These are phyloP conservation scores for Torymus aiolomorphi DNA, from an alignment of 2,888 invertebrate species.

Conservation along the genomic window DNA sequence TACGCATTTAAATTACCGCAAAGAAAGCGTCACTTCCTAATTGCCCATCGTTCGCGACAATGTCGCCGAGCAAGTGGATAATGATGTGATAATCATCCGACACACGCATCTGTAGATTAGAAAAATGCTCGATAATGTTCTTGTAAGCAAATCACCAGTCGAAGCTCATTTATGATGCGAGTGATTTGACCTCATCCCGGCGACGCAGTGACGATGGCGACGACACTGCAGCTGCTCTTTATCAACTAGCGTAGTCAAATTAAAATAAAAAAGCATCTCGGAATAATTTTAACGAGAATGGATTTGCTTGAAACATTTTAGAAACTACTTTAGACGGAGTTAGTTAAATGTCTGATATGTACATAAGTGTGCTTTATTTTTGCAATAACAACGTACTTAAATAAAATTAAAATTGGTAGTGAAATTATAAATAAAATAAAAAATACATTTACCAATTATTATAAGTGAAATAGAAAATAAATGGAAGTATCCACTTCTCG, in stretches of 20 bases:
- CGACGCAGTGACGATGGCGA: not conserved
- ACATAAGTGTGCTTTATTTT: too few relatives aligned
- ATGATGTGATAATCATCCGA: not conserved
- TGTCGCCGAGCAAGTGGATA: not conserved
- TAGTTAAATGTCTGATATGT: too few relatives aligned
- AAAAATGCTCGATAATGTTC: slow-evolving; percentile 16
- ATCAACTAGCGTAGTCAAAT: not conserved
- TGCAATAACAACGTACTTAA: too few relatives aligned
- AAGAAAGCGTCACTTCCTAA: slow-evolving; percentile 7
- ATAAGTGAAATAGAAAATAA: too few relatives aligned
- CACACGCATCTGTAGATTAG: slow-evolving; percentile 16
- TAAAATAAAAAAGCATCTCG: too few relatives aligned
- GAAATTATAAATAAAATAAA: too few relatives aligned
- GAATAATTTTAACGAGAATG: too few relatives aligned
- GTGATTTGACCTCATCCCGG: slow-evolving; percentile 28
- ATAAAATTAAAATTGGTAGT: too few relatives aligned
- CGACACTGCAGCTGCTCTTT: not conserved
- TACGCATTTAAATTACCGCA: not conserved
- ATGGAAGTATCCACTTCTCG: too few relatives aligned
- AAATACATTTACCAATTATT: too few relatives aligned
- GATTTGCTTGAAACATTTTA: too few relatives aligned
- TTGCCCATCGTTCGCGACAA: slow-evolving; percentile 7
- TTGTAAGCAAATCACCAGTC: slow-evolving; percentile 18
- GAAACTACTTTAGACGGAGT: too few relatives aligned
- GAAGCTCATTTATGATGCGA: slow-evolving; percentile 7